These are phyloP conservation scores for Saimiri boliviensis DNA, from an alignment of 2,113 vertebrate species.

Conservation along the genomic window DNA sequence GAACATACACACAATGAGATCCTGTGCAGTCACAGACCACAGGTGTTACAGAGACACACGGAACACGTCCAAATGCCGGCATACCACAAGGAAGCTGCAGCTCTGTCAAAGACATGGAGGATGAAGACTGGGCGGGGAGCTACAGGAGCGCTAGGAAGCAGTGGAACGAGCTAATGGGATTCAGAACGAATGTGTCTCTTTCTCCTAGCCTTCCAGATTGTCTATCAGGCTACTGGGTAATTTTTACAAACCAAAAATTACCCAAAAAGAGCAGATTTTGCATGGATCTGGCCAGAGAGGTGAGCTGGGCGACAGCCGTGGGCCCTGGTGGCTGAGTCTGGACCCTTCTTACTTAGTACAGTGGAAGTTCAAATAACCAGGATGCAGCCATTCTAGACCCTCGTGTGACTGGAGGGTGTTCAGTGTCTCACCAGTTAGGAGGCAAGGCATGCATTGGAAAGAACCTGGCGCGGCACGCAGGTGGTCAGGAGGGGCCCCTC, in stretches of 20 bases:
- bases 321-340: not conserved
- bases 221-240: not conserved
- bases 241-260: not conserved
- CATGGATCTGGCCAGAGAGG: not conserved
- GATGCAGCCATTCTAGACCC: not conserved
- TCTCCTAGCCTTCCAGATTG: not conserved
- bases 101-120: not conserved
- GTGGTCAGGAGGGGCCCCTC: not conserved
- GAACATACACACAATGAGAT: rapidly evolving
- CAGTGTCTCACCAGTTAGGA: not conserved
- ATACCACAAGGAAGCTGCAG: not conserved
- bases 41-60: not conserved
- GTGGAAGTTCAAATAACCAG: not conserved
- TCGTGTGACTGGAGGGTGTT: not conserved
- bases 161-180: not conserved
- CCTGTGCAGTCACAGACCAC: not conserved
- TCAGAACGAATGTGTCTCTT: not conserved
- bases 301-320: not conserved
- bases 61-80: not conserved
- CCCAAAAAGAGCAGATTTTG: not conserved
- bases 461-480: not conserved
- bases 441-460: not conserved
- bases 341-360: not conserved
- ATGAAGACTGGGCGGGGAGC: not conserved
- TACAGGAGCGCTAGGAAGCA: not conserved